Evolutionary conservation across 2,888 invertebrate genomes (phyloP).

Genomic region (Agrotis ipsilon): DNA sequence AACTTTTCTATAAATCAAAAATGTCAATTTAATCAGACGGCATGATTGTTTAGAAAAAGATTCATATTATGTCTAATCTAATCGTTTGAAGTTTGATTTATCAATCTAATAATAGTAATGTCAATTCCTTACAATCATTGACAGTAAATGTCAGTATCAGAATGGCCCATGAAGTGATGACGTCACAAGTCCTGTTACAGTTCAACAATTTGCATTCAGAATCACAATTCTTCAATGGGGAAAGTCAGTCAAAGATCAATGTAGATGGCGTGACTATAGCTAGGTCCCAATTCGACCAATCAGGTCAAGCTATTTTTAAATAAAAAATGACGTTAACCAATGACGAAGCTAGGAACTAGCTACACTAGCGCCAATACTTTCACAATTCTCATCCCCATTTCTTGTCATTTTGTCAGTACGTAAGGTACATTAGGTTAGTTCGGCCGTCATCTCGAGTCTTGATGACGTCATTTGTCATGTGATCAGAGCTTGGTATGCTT

Average conservation of each 20-base stretch:
- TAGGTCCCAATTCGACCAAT: not conserved
- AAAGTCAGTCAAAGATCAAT: not conserved
- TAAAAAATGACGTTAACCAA: not conserved
- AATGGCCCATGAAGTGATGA: slow-evolving; percentile 25
- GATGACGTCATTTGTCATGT: slow-evolving; percentile 40
- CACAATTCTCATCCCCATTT: slow-evolving; percentile 18
- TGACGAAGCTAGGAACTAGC: not conserved
- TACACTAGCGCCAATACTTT: not conserved
- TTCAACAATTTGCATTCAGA: slow-evolving; percentile 28
- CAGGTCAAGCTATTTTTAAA: not conserved
- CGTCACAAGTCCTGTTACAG: slow-evolving; percentile 26
- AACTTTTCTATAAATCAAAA: slow-evolving; percentile 16
- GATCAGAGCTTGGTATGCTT: slow-evolving; percentile 96
- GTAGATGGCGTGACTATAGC: slow-evolving; percentile 2
- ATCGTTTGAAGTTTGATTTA: slow-evolving; percentile 3
- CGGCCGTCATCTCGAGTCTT: slow-evolving; percentile 7
- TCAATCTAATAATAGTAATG: slow-evolving; percentile 19
- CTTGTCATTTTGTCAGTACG: slow-evolving; percentile 24
- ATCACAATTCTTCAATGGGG: slow-evolving; percentile 24
- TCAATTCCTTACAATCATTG: slow-evolving; percentile 53
- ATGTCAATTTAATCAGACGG: slow-evolving; percentile 39
- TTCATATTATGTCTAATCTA: slow-evolving; percentile 10
- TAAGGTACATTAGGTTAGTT: slow-evolving; percentile 7
- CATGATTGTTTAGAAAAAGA: slow-evolving; percentile 24
- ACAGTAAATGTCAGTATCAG: slow-evolving; percentile 26